phyloP scores from a whole-genome alignment of 1,140 invertebrate genomes.

The Drosophila eugracilis region DNA sequence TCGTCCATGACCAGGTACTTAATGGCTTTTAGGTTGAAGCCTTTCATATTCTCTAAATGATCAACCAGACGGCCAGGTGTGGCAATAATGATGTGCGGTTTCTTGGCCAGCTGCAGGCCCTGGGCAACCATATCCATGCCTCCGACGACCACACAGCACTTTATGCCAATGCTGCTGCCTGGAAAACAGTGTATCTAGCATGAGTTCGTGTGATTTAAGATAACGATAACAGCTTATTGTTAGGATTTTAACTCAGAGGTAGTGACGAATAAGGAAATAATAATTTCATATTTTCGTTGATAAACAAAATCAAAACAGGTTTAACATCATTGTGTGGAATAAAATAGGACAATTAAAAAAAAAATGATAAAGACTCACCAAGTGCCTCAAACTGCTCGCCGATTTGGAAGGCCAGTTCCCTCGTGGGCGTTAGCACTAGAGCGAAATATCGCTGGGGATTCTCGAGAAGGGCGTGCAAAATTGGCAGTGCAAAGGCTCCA shows the following conservation, averaged over 20 bases:
- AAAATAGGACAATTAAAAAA: background rate
- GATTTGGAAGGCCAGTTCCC: slow-evolving; percentile 98
- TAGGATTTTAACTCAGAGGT: slow-evolving; percentile 71
- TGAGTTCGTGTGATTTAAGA: background rate
- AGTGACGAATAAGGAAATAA: slow-evolving; percentile 81
- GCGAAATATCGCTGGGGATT: slow-evolving; percentile 97
- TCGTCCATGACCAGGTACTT: slow-evolving; percentile 98
- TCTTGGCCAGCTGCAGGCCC: slow-evolving; percentile 94
- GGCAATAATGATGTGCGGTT: slow-evolving; percentile 97
- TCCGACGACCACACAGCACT: slow-evolving; percentile 98
- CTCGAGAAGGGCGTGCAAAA: slow-evolving; percentile 95
- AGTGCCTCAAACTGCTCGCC: slow-evolving; percentile 98
- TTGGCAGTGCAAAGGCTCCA: slow-evolving; percentile 98
- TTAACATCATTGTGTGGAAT: slow-evolving; percentile 72
- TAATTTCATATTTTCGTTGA: slow-evolving; percentile 77
- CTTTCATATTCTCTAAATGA: slow-evolving; percentile 97
- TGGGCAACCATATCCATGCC: slow-evolving; percentile 99
- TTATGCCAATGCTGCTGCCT: slow-evolving; percentile 93
- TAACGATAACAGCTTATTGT: background rate
- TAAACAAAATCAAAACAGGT: slow-evolving; percentile 71
- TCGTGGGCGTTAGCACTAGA: slow-evolving; percentile 96
- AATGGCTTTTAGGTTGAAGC: slow-evolving; percentile 94
- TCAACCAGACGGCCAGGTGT: slow-evolving; percentile 96
- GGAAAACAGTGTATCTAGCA: slow-evolving; percentile 62
- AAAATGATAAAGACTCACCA: slow-evolving; percentile 86